Base-by-base conservation (phyloP, 2,888 invertebrate genomes). In the Endotricha flammealis region DNA sequence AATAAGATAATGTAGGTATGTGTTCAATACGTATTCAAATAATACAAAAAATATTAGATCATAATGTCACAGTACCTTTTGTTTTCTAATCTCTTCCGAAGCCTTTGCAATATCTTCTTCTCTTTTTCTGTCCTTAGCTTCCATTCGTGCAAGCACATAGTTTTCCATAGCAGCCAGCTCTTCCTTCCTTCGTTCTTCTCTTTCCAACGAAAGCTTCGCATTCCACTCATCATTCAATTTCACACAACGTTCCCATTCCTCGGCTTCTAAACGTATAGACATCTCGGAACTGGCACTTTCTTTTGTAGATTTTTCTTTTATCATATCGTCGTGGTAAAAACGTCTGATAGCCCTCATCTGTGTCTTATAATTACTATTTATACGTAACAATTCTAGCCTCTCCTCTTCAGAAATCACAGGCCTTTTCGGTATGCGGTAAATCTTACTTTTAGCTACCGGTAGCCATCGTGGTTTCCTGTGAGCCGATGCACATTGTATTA, bases 391-490 rank as follows among this genome's bases (percentile, higher is more conserved):
- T 73, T 95, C 95, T 1, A 79, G 46, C 0, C 57, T 51, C 57
- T 96, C 95, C 23, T 92, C 93, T 39, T 71, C 68, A 0, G 91
- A 82, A 30, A 91, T 64, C 40, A 68, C 71, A 11, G 89, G 89
- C 27, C 89, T 88, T 50, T 83, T 80, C 0, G 93, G 91, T 41
- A 95, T 88, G 46, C 90, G 89, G 72, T 90, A 95, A 30, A 93
- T 48, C 85, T 95, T 96, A 50, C 90, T 91, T 79, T 93, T 94
- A 0, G 95, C 95, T 8, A 90, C 90, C 1, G 94, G 93, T 29
- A 95, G 38, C 94, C 94, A 94, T 44, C 91, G 81, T 0, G 95
- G 95, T 72, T 96, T 95, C 49, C 93, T 87, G 39, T 83, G 83
- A 7, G 76, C 77, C 39, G 68, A 64, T 0, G 79, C 82, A 20